Conservation (phyloP, 53 echinoderm and acorn worm genomes). For the Holothuria scabra region DNA sequence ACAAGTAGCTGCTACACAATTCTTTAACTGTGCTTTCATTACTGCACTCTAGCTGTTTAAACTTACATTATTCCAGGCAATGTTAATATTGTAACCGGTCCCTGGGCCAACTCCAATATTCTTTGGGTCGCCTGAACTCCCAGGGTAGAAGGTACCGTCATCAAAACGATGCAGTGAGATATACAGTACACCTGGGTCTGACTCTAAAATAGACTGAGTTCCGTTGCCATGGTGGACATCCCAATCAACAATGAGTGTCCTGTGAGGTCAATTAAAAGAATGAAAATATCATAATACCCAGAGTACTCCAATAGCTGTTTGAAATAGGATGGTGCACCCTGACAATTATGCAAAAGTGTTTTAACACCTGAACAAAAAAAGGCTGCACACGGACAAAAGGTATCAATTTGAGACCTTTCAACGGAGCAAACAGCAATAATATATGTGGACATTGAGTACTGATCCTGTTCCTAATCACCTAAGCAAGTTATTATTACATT, state of each 20-base stretch:
- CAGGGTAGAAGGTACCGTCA: conserved; percentile 78
- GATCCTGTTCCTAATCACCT: no score
- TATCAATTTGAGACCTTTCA: no score
- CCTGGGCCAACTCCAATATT: conserved; percentile 73
- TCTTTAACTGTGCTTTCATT: no score
- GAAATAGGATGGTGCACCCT: no score
- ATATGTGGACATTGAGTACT: no score
- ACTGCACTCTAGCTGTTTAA: no score
- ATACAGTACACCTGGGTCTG: conserved; percentile 80
- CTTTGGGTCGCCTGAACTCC: conserved; percentile 61
- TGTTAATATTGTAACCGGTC: conserved; percentile 88
- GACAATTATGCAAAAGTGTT: no score
- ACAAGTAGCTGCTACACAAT: no score
- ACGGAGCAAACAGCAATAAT: no score
- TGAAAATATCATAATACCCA: not conserved
- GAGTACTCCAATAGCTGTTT: not conserved
- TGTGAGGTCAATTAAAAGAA: conserved; percentile 9
- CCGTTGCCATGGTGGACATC: conserved; percentile 99
- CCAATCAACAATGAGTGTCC: conserved; percentile 93
- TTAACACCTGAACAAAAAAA: no score
- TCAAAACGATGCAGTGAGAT: conserved; percentile 97
- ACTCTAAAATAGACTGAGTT: conserved; percentile 82
- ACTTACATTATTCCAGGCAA: conserved; percentile 94
- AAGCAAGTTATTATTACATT: no score
- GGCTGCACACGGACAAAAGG: no score